Evolutionary conservation across 2,888 invertebrate genomes (phyloP).

Genomic region (Metalampra italica): DNA sequence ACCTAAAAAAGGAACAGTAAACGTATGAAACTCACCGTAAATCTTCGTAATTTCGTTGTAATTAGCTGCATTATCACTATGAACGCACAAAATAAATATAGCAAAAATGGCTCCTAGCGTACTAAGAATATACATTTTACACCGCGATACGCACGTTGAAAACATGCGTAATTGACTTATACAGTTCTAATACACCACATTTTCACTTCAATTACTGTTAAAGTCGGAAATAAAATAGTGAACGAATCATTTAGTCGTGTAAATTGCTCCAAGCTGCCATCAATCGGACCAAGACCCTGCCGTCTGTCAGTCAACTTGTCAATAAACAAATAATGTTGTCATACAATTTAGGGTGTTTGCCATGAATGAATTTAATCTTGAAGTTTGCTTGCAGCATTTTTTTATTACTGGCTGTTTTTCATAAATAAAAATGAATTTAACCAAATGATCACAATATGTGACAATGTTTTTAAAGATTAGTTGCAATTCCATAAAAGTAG

Average conservation of each 20-base stretch:
- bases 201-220: conserved; percentile 54
- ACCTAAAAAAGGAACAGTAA: background rate
- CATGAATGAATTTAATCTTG: background rate
- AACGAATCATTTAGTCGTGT: conserved; percentile 54
- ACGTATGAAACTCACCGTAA: conserved; percentile 56
- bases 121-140: conserved; percentile 71
- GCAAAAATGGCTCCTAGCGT: conserved; percentile 77
- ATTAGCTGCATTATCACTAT: conserved; percentile 73
- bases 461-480: too few species aligned
- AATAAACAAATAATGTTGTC: conserved; percentile 74
- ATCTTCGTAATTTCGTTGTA: conserved; percentile 73
- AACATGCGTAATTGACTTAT: conserved; percentile 55
- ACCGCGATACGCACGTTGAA: conserved; percentile 51
- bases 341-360: conserved; percentile 3
- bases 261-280: conserved; percentile 62
- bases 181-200: conserved; percentile 64
- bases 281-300: conserved; percentile 66
- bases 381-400: background rate
- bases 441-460: too few species aligned
- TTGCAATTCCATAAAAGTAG: too few species aligned
- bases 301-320: conserved; percentile 74
- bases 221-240: conserved; percentile 52
- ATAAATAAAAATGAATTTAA: too few species aligned
- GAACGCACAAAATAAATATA: conserved; percentile 77
- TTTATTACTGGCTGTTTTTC: too few species aligned